Evolutionary conservation across 2,888 invertebrate species (phyloP).

Genomic region (Perizoma affinitatum): DNA sequence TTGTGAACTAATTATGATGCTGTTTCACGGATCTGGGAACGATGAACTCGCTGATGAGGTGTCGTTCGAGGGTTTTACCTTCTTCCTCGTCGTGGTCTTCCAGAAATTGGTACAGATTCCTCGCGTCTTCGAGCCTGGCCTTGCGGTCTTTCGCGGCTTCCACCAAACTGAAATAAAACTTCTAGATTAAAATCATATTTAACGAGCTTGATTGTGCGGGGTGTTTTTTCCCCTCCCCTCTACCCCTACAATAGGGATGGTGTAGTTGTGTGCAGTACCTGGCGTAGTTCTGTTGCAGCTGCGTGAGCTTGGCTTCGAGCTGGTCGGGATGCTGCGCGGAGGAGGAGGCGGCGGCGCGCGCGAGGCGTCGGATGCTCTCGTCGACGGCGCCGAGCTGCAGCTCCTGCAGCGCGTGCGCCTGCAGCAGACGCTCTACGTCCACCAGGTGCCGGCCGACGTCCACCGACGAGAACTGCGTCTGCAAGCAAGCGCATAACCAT

Average conservation of each 20-base stretch:
- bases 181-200: no score
- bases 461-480: constrained; percentile 89
- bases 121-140: constrained; percentile 94
- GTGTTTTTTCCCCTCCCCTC: no score
- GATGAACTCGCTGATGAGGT: no score
- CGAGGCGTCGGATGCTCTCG: constrained; percentile 92
- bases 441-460: constrained; percentile 97
- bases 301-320: constrained; percentile 89
- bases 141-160: constrained; percentile 91
- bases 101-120: constrained; percentile 96
- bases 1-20: no score
- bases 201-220: no score
- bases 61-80: constrained; percentile 52
- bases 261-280: constrained; percentile 59
- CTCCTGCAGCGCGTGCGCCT: constrained; percentile 96
- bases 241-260: no score
- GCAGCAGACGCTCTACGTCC: constrained; percentile 96
- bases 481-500: constrained; percentile 14
- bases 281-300: constrained; percentile 90
- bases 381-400: constrained; percentile 95
- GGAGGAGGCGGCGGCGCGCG: constrained; percentile 70
- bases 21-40: no score
- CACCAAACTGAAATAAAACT: constrained; percentile 74
- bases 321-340: constrained; percentile 86
- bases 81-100: constrained; percentile 99